Percentiles rank a stretch among this genome's conserved stretches.
phyloP scores from a whole-genome alignment of 2,113 vertebrate species.

The Martes martes region DNA sequence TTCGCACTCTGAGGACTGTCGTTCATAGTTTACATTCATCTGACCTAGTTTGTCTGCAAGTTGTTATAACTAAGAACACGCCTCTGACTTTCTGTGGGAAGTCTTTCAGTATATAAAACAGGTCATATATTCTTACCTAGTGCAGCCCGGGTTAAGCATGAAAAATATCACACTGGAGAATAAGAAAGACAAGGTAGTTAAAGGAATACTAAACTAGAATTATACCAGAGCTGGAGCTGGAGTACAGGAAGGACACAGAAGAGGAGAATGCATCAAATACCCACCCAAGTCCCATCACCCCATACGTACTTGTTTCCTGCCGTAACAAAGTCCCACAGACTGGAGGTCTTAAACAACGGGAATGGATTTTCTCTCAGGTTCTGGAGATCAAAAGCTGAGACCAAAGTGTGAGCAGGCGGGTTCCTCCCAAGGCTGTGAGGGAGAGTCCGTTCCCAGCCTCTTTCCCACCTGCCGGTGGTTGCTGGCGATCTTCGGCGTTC shows the following conservation, averaged over 20 bases:
- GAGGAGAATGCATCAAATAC: background rate
- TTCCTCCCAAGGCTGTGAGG: background rate
- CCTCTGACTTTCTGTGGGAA: background rate
- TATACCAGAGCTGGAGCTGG: background rate
- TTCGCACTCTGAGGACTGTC: background rate
- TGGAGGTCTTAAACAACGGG: background rate
- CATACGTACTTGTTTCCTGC: background rate
- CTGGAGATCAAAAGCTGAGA: background rate
- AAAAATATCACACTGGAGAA: background rate
- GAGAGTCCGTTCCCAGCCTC: background rate
- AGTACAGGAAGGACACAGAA: background rate
- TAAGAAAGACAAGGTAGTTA: background rate
- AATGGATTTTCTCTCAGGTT: background rate
- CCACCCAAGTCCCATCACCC: no score
- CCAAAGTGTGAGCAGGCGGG: background rate
- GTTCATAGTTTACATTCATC: background rate
- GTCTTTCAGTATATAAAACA: background rate
- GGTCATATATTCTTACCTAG: background rate
- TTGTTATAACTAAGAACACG: background rate
- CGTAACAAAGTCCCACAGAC: no score
- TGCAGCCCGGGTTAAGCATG: background rate
- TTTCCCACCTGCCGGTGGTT: no score
- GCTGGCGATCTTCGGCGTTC: background rate
- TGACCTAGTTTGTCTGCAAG: background rate
- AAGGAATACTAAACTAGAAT: background rate